These are phyloP conservation scores for Istiophorus platypterus DNA, from an alignment of 2,113 vertebrate genomes.

Conservation along the genomic window DNA sequence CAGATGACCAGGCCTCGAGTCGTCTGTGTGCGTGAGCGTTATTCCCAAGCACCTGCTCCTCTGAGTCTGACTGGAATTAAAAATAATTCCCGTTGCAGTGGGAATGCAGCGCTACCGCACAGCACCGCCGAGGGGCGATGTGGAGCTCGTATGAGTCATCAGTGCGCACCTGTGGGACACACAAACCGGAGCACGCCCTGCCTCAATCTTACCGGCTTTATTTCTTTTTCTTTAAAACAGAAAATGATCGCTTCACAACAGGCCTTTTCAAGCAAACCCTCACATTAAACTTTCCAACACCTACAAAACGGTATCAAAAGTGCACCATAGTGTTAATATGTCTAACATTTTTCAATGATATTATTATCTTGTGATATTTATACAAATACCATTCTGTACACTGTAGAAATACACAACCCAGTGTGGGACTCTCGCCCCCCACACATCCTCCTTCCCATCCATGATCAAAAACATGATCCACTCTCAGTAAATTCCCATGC, in stretches of 20 bases:
- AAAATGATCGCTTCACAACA: constrained; percentile 89
- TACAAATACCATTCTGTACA: constrained; percentile 93
- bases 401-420: constrained; percentile 88
- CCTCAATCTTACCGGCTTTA: constrained; percentile 80
- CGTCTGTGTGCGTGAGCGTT: not conserved
- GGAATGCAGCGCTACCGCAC: constrained; percentile 14
- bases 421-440: constrained; percentile 36
- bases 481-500: constrained; percentile 56
- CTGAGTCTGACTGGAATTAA: constrained; percentile 49
- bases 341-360: constrained; percentile 83
- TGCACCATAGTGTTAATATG: constrained; percentile 90
- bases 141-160: constrained; percentile 79
- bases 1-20: not conserved
- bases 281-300: constrained; percentile 88
- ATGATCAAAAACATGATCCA: constrained; percentile 66
- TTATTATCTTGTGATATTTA: constrained; percentile 87
- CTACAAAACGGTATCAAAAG: constrained; percentile 93
- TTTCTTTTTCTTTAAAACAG: constrained; percentile 91
- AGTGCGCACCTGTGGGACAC: constrained; percentile 62
- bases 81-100: constrained; percentile 66
- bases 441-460: constrained; percentile 47
- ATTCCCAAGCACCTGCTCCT: constrained; percentile 26
- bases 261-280: constrained; percentile 88
- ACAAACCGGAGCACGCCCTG: constrained; percentile 38
- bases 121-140: constrained; percentile 56